Evolutionary conservation across 2,797 vertebrate species (phyloP), one percentile per base, ranked within the genome.

Genomic region (Sebastes variabilis): DNA sequence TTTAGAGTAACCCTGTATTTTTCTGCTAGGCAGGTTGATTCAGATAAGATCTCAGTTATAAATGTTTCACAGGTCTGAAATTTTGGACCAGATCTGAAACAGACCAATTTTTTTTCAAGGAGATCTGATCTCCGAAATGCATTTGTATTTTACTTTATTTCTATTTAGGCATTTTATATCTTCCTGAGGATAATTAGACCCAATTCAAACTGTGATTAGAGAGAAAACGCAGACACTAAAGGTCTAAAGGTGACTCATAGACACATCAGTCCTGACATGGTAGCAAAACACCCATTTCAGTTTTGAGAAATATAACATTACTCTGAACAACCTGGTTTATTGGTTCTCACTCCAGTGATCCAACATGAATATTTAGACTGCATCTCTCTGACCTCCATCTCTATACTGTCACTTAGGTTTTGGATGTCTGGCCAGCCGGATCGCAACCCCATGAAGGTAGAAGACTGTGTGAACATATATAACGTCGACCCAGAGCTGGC

Each of bases 381-480:
- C 38, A 24, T 46, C 58, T 69, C 9, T 32, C 6, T 46, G 42
- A 46, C 7, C 16, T 46, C 6, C 6, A n/a, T 60, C n/a, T 29
- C 20, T 69, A 8, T 30, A 34, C 29, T 64, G 18, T 82, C 2
- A 42, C 55, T 34, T 16, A 87, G 82, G 12, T 89, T 81, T 71
- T 89, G 73, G 82, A 70, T 72, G 73, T 0, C 1, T 16, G 60
- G 29, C 8, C 72, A 80, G 65, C 82, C 75, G 0, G 75, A 78
- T 49, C 5, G 1, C 3, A 46, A 75, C 32, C 27, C 32, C 14
- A 77, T 56, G 36, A 80, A 55, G 6, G 2, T 0, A 29, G 75
- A 87, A 22, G 56, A 77, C 46, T 89, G 87, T 62, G 87, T 90
- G 49, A 72, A 71, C 30, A 85, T 88, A 84, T 20, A 75, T 29